These are phyloP conservation scores for Drosophila mimetica DNA, from an alignment of 2,888 invertebrate genomes.

Conservation along the genomic window DNA sequence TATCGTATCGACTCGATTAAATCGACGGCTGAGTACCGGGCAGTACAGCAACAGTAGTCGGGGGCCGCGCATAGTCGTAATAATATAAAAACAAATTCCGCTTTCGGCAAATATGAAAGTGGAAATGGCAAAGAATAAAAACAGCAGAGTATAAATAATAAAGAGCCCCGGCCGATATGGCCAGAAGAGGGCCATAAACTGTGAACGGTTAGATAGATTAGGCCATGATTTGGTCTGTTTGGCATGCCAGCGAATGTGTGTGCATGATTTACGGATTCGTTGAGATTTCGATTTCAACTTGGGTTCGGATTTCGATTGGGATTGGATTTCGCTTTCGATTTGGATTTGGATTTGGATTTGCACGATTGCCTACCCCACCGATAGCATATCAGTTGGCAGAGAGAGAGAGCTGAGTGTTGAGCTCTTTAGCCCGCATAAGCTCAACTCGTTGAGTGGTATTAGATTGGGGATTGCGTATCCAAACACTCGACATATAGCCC, in stretches of 20 bases:
- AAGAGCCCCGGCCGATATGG: slow-evolving; percentile 60
- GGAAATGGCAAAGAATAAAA: slow-evolving; percentile 39
- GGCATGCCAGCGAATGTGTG: slow-evolving; percentile 25
- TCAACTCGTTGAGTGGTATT: slow-evolving; percentile 74
- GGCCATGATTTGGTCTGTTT: slow-evolving; percentile 72
- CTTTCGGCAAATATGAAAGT: slow-evolving; percentile 79
- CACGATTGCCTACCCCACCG: slow-evolving; percentile 19
- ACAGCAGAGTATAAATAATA: slow-evolving; percentile 64
- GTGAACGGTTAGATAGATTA: slow-evolving; percentile 62
- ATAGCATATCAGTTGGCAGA: slow-evolving; percentile 27
- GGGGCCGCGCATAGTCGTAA: slow-evolving; percentile 36
- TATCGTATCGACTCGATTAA: slow-evolving; percentile 39
- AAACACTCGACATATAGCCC: slow-evolving; percentile 52
- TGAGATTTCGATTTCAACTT: slow-evolving; percentile 58
- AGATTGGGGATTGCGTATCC: slow-evolving; percentile 67
- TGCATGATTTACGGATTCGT: slow-evolving; percentile 72
- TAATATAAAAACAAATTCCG: slow-evolving; percentile 58
- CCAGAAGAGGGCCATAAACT: slow-evolving; percentile 67
- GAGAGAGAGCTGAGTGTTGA: slow-evolving; percentile 12
- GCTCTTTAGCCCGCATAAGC: slow-evolving; percentile 53
- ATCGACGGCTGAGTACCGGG: slow-evolving; percentile 17
- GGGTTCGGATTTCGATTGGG: slow-evolving; percentile 17
- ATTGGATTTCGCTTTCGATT: slow-evolving; percentile 12
- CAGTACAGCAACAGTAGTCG: slow-evolving; percentile 69
- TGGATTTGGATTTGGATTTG: slow-evolving; percentile 18